Percentiles rank a stretch among this genome's conserved stretches.
phyloP scores from a whole-genome alignment of 2,113 vertebrate species.

The Sitta europaea region DNA sequence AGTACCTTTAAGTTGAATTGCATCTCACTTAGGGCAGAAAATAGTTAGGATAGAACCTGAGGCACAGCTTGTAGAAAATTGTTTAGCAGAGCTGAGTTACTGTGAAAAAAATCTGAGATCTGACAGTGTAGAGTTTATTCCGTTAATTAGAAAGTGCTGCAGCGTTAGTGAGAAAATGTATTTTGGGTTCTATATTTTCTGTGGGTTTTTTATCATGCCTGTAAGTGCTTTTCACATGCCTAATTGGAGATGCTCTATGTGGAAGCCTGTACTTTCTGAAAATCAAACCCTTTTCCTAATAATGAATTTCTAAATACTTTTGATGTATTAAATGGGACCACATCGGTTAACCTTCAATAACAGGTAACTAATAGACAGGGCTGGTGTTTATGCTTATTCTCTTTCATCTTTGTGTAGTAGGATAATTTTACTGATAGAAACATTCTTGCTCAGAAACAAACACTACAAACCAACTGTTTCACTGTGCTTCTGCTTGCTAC shows the following conservation, averaged over 20 bases:
- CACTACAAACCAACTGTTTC: background rate
- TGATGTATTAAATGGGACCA: background rate
- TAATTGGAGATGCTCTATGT: background rate
- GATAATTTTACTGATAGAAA: background rate
- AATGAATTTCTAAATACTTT: background rate
- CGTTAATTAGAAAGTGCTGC: background rate
- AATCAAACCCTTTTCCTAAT: background rate
- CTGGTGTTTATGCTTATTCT: background rate
- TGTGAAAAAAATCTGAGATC: conserved; percentile 6
- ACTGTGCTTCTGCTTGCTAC: conserved; percentile 3
- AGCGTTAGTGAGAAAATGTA: conserved; percentile 8
- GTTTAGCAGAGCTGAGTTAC: conserved; percentile 11
- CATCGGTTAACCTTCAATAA: background rate
- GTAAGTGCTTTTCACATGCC: background rate
- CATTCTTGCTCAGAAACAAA: background rate
- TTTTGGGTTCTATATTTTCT: conserved; percentile 7
- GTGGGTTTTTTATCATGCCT: background rate
- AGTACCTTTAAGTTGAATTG: background rate
- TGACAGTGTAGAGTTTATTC: background rate
- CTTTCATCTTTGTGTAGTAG: background rate
- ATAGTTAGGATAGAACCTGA: background rate
- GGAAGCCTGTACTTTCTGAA: background rate
- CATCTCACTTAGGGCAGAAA: background rate
- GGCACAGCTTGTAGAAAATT: background rate
- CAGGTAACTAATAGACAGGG: background rate